Conservation (phyloP, 2,113 vertebrate genomes). For the Dasyornis broadbenti region DNA sequence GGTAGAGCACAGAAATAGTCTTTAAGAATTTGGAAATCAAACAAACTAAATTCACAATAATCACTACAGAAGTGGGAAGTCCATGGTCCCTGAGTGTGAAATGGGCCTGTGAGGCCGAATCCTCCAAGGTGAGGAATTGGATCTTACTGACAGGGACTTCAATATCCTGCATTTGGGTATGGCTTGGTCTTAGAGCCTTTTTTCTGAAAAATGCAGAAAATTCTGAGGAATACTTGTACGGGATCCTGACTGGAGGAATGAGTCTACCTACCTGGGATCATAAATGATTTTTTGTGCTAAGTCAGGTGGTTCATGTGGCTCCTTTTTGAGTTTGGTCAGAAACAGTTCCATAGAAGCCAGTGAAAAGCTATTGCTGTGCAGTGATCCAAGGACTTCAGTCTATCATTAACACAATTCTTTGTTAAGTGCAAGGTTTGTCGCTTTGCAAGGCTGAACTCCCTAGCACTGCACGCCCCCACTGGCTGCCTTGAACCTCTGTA, state of each 20-base stretch:
- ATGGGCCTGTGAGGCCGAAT: not conserved
- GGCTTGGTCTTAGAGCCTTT: not conserved
- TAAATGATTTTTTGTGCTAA: not conserved
- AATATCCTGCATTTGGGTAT: not conserved
- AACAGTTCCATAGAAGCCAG: not conserved
- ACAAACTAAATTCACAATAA: not conserved
- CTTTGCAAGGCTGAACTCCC: not conserved
- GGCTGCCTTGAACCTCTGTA: not conserved
- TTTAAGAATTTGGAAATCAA: not conserved
- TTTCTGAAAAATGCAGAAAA: not conserved
- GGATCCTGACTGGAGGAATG: not conserved
- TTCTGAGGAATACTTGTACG: not conserved
- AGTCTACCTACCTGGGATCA: not conserved
- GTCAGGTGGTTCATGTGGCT: not conserved
- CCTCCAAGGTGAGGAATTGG: not conserved
- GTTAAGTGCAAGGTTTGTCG: not conserved
- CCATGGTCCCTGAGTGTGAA: not conserved
- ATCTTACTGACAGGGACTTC: not conserved
- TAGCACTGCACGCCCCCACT: fast-evolving
- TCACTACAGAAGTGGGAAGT: not conserved
- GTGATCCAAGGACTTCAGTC: not conserved
- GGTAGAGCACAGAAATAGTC: not conserved
- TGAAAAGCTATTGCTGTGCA: not conserved
- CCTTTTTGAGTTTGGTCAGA: not conserved
- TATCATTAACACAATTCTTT: not conserved